These are phyloP conservation scores for Cyprinodon brontotheroides DNA, from an alignment of 2,113 vertebrate genomes.

Conservation along the genomic window DNA sequence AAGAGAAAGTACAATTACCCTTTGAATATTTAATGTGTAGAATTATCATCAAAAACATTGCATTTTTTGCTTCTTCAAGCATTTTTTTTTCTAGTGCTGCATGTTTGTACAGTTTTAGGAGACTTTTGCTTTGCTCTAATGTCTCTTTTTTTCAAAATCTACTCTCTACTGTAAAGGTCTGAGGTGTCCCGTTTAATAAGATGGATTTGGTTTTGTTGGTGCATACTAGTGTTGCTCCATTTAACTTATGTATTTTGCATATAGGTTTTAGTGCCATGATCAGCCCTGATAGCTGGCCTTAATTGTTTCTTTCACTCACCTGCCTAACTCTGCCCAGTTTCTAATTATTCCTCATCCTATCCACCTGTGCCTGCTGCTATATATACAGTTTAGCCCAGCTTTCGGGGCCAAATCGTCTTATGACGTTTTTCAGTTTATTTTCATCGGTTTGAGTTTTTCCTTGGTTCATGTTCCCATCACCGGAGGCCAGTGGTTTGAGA, in stretches of 20 bases:
- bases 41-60: background rate
- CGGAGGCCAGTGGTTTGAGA: too few relatives aligned
- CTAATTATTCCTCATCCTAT: too few relatives aligned
- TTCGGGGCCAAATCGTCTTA: too few relatives aligned
- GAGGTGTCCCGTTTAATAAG: background rate
- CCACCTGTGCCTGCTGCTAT: too few relatives aligned
- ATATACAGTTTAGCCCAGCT: too few relatives aligned
- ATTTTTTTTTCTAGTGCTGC: background rate
- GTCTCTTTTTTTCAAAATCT: background rate
- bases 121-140: background rate
- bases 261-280: background rate
- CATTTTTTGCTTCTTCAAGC: background rate
- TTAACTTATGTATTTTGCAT: background rate
- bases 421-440: too few relatives aligned
- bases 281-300: too few relatives aligned
- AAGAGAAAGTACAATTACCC: background rate
- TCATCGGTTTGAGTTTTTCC: too few relatives aligned
- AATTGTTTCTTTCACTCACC: too few relatives aligned
- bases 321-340: too few relatives aligned
- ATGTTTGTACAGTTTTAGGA: background rate
- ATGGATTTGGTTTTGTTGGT: background rate
- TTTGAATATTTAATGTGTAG: constrained; percentile 1
- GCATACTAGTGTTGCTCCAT: background rate
- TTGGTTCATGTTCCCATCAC: too few relatives aligned
- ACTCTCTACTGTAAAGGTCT: background rate